Conservation (phyloP, 1,140 invertebrate genomes). For the Drosophila oshimai region DNA sequence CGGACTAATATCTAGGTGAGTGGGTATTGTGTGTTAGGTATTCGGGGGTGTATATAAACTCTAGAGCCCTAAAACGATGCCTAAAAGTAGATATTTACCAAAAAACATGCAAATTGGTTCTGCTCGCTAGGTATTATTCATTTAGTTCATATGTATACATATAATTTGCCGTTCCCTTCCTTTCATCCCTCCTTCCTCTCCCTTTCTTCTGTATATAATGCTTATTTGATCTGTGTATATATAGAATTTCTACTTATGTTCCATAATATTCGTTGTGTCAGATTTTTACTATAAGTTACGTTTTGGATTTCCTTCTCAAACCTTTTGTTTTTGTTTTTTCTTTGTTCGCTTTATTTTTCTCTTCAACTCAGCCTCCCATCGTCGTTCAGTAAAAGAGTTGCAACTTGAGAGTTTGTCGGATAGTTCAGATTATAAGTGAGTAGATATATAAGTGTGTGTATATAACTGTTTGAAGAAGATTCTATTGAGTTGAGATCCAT, state of each 20-base stretch:
- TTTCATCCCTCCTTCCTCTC: background rate
- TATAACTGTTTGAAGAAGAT: constrained; percentile 60
- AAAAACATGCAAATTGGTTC: constrained; percentile 81
- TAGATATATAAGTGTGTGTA: constrained; percentile 48
- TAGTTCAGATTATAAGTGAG: constrained; percentile 50
- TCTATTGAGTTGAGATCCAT: constrained; percentile 68
- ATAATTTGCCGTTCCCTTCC: constrained; percentile 50
- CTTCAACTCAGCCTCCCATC: background rate
- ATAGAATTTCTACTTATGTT: constrained; percentile 83
- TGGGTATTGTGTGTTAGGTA: constrained; percentile 5
- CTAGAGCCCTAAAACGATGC: constrained; percentile 75
- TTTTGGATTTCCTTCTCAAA: constrained; percentile 77
- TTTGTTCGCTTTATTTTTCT: constrained; percentile 16
- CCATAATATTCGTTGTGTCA: constrained; percentile 83
- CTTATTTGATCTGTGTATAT: constrained; percentile 76
- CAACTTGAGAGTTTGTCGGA: constrained; percentile 56
- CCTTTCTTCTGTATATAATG: constrained; percentile 64
- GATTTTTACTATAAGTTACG: constrained; percentile 82
- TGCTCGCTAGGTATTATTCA: constrained; percentile 72
- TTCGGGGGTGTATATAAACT: constrained; percentile 51
- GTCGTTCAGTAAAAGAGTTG: constrained; percentile 63
- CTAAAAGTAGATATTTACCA: constrained; percentile 68
- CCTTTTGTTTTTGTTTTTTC: constrained; percentile 64
- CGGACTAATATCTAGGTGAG: constrained; percentile 13
- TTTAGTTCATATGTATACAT: constrained; percentile 62